A percentile compares a stretch with the other conserved stretches of the same genome.
phyloP scores from a whole-genome alignment of 2,797 vertebrate genomes.

The Pagetopsis macropterus region DNA sequence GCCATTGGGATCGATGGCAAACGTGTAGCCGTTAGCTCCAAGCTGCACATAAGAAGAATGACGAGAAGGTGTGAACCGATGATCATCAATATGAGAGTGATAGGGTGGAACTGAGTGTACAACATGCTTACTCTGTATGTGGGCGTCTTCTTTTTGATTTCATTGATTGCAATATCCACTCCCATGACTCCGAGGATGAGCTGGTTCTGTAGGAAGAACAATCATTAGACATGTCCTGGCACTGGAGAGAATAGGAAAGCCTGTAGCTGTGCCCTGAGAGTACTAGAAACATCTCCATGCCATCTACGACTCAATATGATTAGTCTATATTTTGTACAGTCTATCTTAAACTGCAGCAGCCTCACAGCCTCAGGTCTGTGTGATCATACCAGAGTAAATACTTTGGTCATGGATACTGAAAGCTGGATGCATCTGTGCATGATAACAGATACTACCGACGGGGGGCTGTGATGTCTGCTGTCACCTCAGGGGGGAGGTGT shows the following conservation, averaged over 20 bases:
- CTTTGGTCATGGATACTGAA: slow-evolving; percentile 49
- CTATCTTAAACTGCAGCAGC: slow-evolving; percentile 41
- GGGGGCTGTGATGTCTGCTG: slow-evolving; percentile 46
- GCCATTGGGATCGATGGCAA: slow-evolving; percentile 95
- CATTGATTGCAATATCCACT: slow-evolving; percentile 94
- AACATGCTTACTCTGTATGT: slow-evolving; percentile 90
- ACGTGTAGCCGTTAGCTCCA: slow-evolving; percentile 96
- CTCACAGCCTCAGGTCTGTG: slow-evolving; percentile 39
- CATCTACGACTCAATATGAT: slow-evolving; percentile 54
- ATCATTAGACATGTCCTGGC: slow-evolving; percentile 26
- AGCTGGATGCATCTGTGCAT: slow-evolving; percentile 33
- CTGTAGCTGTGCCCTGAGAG: slow-evolving; percentile 15
- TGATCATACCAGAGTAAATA: slow-evolving; percentile 65
- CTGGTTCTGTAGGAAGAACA: slow-evolving; percentile 88
- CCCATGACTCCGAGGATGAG: slow-evolving; percentile 98
- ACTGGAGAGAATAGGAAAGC: slow-evolving; percentile 11
- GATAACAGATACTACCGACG: slow-evolving; percentile 15
- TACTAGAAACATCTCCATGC: slow-evolving; percentile 32
- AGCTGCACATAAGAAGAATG: slow-evolving; percentile 68
- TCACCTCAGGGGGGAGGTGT: slow-evolving; percentile 75
- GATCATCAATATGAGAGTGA: background rate
- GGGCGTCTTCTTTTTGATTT: slow-evolving; percentile 96
- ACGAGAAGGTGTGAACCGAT: background rate
- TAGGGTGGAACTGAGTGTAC: background rate
- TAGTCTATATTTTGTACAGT: slow-evolving; percentile 38